Base-by-base conservation (phyloP, 1,140 invertebrate species). In the Campodea augens region DNA sequence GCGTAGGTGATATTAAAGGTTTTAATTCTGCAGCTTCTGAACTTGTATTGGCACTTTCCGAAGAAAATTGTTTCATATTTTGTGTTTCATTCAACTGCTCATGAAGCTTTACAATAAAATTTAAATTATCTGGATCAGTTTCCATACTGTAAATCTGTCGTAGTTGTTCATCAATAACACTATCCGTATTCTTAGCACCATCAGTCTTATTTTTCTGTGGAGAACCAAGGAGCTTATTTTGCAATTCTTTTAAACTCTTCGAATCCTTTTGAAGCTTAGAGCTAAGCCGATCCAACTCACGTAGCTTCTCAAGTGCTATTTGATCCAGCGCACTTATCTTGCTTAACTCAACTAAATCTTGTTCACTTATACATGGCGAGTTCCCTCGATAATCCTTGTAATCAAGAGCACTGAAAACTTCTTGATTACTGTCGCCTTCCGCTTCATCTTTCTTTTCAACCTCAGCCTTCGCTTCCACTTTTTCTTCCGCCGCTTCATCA, bases 311-410 rank as follows among this genome's bases (percentile, higher is more conserved):
- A 53, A 81, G 69, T 36, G 77, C 73, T 23, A 77, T 73, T 61
- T 79, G 74, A 62, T 82, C 78, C 53, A 84, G 73, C 41, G 74
- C 71, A 61, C 73, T 80, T 57, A 82, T 69, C 54, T 72, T 70
- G 44, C 74, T 74, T 38, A 81, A 63, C 63, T 83, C 75, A 44
- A 76, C 77, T 41, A 84, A 62, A 59, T 83, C 80, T 58, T 79
- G 73, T 57, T 83, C 79, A 56, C 74, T 81, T 43, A 83, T 71
- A 54, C 75, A 77, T 2, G 77, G 74, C 19, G 73, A 75, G 55
- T 75, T 72, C 25, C 77, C 78, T 49, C 78, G 63, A 53, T 83
- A 85, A 58, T 77, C 75, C 59, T 81, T 82, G 53, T 84, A 84
- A 61, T 84, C 81, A 42, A 72, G 68, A 4, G 79, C 69, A 57